Evolutionary conservation across 2,888 invertebrate species (phyloP).

Genomic region (Limnephilus rhombicus): DNA sequence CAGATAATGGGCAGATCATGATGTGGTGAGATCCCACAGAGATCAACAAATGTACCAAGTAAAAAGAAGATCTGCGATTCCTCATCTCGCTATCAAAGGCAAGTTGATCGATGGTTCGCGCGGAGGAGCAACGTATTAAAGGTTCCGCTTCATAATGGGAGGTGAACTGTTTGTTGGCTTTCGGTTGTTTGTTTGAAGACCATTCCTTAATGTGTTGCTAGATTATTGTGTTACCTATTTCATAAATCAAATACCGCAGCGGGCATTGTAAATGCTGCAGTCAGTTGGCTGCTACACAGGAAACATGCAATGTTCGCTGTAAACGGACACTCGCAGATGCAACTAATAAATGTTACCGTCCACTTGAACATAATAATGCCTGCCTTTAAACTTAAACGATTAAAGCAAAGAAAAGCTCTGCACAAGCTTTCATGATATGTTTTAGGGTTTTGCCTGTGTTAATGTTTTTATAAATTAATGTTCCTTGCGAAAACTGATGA

Average conservation of each 20-base stretch:
- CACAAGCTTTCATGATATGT: background rate
- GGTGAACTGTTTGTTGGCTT: constrained; percentile 37
- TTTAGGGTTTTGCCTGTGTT: background rate
- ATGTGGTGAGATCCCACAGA: constrained; percentile 44
- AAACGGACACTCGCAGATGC: background rate
- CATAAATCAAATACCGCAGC: constrained; percentile 33
- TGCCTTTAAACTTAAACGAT: background rate
- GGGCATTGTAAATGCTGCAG: background rate
- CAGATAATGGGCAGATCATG: constrained; percentile 45
- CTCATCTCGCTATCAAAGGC: background rate
- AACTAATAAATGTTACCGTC: background rate
- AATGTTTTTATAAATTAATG: background rate
- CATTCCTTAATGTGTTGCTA: constrained; percentile 14
- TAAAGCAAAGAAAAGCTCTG: background rate
- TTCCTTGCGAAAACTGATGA: background rate
- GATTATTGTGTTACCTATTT: constrained; percentile 11
- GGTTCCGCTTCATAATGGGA: constrained; percentile 24
- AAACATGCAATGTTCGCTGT: background rate
- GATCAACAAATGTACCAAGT: constrained; percentile 48
- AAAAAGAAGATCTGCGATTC: constrained; percentile 44
- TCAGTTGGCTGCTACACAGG: background rate
- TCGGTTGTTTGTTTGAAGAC: constrained; percentile 7
- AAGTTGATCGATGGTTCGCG: constrained; percentile 36
- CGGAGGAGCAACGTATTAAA: constrained; percentile 20
- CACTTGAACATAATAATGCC: background rate